Evolutionary conservation across 2,888 invertebrate genomes (phyloP), one percentile per base, ranked within the genome.

Genomic region (Drosophila peninsularis): DNA sequence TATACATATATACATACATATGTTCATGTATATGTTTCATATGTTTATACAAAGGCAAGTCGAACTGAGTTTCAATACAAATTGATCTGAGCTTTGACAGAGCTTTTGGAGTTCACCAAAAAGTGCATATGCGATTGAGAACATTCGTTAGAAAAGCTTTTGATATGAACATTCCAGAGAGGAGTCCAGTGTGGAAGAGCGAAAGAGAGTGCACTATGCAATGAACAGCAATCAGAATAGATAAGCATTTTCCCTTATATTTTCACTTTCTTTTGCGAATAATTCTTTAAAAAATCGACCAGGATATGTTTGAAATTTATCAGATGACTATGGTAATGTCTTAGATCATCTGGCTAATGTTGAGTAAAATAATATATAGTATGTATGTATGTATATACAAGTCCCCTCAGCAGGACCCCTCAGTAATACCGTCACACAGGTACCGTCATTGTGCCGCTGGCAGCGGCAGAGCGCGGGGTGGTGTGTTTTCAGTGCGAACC

Each of bases 401-500:
- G 19, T 56, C 37, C 36, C 49, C 53, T 37, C 54, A 61, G 32
- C 61, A 62, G 78, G 62, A 78, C 68, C 53, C 54, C 52, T 14
- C 36, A 34, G 30, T 34, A 55, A 47, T 36, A 45, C 36, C 44
- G 19, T 36, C 27, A 30, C 30, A 27, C 30, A 47, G 27, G n/a
- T n/a, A n/a, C n/a, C n/a, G n/a, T 45, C 21, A 19, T 30, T 36
- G 44, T 36, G 10, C 3, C 19, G 49, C 13, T 42, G 24, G 47
- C 13, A 17, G 21, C 21, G 24, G 62, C 14, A 24, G 54, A 27
- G 57, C 30, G 50, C 49, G 42, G 71, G 58, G 56, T 60, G 56
- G 71, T 62, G 56, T 60, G 60, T 49, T 73, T 62, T 53, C 49
- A 44, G 68, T 44, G 47, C 57, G 64, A 69, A 75, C 58, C 73